Evolutionary conservation across 2,888 invertebrate genomes (phyloP), one percentile per base, ranked within the genome.

Genomic region (Pelosia muscerda): DNA sequence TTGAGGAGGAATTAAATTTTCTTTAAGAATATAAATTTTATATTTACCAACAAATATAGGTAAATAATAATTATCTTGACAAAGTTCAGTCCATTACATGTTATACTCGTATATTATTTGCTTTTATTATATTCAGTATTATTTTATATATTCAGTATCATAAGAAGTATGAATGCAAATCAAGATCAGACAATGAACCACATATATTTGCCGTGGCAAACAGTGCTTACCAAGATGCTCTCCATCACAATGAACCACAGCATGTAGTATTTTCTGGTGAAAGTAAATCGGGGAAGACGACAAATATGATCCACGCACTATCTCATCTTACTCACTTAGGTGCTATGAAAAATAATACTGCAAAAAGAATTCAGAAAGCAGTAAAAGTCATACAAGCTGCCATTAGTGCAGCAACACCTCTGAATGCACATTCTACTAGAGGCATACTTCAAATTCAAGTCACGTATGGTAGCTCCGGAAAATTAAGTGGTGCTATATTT

Each of bases 151-250:
- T 95, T 63, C 91, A 98, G 98, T 96, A 96, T 81, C 97, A 98
- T 84, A 94, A 95, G 78, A 97, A 97, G 90, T 98, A 98, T 86
- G 96, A 96, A 85, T 97, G 96, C 86, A 98, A 98, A 92, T 97
- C 98, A 0, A 96, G 98, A 77, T 98, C 98, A 3, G 98, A 98
- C 86, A 98, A 98, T 87, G 97, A 97, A 53, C 98, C 99, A 0
- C 99, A 99, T 84, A 97, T 98, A 79, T 99, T 97, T 88, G 96
- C 98, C 4, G 97, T 98, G 26, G 98, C 98, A 13, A 98, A 98
- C 86, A 96, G 97, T 72, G 98, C 98, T 49, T 98, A 97, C 88
- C 98, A 98, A 94, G 97, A 98, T 85, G 98, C 98, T 92, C 91
- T 98, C 77, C 99, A 99, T 88, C 97, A 98, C 87, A 96, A 97